These are phyloP conservation scores for Leucophenga montana DNA, from an alignment of 2,888 invertebrate species.

Conservation along the genomic window DNA sequence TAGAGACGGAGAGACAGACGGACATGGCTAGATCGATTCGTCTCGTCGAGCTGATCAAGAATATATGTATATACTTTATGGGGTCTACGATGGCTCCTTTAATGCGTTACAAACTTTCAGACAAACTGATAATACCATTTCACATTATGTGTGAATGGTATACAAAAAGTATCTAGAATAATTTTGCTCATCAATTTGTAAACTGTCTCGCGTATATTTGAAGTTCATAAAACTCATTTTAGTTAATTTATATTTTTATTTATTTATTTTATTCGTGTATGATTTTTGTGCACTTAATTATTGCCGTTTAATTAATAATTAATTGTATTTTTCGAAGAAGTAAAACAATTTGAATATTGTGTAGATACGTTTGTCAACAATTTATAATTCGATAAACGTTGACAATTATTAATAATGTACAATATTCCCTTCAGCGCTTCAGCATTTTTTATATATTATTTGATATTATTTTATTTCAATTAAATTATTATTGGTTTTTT, in stretches of 20 bases:
- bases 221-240: constrained; percentile 21
- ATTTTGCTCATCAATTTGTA: not conserved
- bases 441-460: not conserved
- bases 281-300: not conserved
- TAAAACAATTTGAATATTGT: not conserved
- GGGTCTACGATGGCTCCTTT: no score
- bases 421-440: constrained; percentile 3
- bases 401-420: constrained; percentile 24
- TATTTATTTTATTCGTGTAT: not conserved
- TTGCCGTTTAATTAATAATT: constrained; percentile 15
- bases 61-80: no score
- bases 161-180: constrained; percentile 8
- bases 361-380: not conserved
- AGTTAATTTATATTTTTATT: constrained; percentile 12
- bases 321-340: constrained; percentile 8
- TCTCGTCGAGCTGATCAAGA: no score
- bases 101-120: no score
- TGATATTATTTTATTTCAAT: not conserved
- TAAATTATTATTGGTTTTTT: no score
- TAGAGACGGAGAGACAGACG: no score
- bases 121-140: no score
- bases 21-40: no score
- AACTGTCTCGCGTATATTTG: not conserved
- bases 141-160: no score
- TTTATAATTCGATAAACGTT: constrained; percentile 25